Conservation (phyloP, 2,888 invertebrate genomes). For the Lamellibrachia columna region DNA sequence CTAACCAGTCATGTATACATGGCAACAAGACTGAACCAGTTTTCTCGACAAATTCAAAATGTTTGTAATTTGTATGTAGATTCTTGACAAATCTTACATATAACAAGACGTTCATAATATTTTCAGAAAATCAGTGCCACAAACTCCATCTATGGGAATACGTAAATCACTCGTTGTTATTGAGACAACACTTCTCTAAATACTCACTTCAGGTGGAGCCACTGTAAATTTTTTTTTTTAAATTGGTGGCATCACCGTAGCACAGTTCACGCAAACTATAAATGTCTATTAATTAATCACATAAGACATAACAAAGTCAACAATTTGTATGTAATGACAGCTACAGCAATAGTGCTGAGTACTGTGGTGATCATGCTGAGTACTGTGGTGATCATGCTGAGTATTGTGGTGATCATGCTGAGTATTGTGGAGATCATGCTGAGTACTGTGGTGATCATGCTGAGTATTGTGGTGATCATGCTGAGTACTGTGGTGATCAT, state of each 20-base stretch:
- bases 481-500: background rate
- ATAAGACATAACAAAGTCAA: too few relatives aligned
- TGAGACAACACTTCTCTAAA: background rate
- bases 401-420: background rate
- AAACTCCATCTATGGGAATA: background rate
- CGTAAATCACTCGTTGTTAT: background rate
- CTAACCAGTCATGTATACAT: background rate
- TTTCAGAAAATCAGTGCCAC: background rate
- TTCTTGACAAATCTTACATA: background rate
- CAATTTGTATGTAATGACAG: background rate
- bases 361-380: background rate
- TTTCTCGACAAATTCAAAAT: background rate
- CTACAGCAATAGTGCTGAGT: background rate
- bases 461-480: background rate
- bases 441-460: background rate
- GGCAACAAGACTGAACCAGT: background rate
- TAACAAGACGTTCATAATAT: background rate
- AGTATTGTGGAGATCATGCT: background rate
- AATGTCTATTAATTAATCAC: background rate
- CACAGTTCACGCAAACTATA: background rate
- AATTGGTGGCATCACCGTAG: background rate
- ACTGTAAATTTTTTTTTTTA: background rate
- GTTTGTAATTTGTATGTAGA: background rate
- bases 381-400: background rate
- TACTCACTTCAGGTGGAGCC: background rate